A percentile compares a stretch with the other conserved stretches of the same genome.
Evolutionary conservation across 2,113 vertebrate genomes (phyloP).

Genomic region (Gadus macrocephalus): DNA sequence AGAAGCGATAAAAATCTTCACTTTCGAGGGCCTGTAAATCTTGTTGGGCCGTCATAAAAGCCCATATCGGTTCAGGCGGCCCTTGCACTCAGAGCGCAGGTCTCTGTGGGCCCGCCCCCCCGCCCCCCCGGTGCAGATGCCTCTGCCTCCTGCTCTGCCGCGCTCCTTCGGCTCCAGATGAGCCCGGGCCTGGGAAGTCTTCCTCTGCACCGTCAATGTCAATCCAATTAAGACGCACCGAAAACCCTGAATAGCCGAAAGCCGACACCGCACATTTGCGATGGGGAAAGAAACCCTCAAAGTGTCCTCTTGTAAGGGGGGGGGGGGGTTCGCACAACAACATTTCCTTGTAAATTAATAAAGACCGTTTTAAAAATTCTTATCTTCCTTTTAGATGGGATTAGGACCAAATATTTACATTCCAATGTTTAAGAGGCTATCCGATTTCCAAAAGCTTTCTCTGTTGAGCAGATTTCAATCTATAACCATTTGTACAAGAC

Average conservation of each 20-base stretch:
- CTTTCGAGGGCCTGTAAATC: conserved; percentile 80
- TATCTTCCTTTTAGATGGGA: conserved; percentile 82
- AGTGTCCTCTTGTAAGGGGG: conserved; percentile 77
- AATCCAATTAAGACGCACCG: conserved; percentile 82
- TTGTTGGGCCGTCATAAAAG: conserved; percentile 87
- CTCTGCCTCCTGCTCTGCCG: conserved; percentile 71
- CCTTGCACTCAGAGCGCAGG: conserved; percentile 66
- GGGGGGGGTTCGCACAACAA: conserved; percentile 68
- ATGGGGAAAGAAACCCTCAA: conserved; percentile 75
- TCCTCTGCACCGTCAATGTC: conserved; percentile 82
- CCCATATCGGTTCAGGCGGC: conserved; percentile 82
- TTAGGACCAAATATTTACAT: conserved; percentile 98
- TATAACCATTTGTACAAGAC: conserved; percentile 68
- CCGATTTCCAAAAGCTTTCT: conserved; percentile 83
- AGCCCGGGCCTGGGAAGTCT: conserved; percentile 75
- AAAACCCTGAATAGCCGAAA: conserved; percentile 79
- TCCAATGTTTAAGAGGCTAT: conserved; percentile 88
- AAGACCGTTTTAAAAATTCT: conserved; percentile 84
- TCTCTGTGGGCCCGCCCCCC: conserved; percentile 63
- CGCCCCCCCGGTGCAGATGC: conserved; percentile 54
- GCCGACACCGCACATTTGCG: conserved; percentile 82
- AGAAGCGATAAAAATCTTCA: conserved; percentile 86
- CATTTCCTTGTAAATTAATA: conserved; percentile 87
- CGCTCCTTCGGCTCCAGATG: conserved; percentile 76
- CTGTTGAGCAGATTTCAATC: conserved; percentile 68